Evolutionary conservation across 2,113 vertebrate genomes (phyloP).

Genomic region (Lagenorhynchus albirostris): DNA sequence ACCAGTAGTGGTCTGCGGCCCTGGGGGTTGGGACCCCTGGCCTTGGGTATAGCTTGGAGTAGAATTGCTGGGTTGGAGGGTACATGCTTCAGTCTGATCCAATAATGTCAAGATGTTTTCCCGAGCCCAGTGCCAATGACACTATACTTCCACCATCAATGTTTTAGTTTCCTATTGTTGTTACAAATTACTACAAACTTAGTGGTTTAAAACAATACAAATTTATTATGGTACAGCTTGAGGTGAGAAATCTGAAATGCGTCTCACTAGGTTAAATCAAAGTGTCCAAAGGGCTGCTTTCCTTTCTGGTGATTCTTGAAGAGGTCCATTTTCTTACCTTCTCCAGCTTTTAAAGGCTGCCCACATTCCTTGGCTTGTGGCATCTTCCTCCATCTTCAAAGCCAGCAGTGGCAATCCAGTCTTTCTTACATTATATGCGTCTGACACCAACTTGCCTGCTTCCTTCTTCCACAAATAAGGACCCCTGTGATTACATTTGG

Average conservation of each 20-base stretch:
- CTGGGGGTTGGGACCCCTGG: no score
- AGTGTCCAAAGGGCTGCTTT: neutral
- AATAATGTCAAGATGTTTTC: neutral
- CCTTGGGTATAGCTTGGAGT: neutral
- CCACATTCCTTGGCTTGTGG: neutral
- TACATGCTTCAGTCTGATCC: no score
- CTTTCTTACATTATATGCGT: neutral
- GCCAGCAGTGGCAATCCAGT: neutral
- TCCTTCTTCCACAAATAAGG: neutral
- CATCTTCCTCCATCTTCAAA: neutral
- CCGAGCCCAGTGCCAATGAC: rapidly evolving
- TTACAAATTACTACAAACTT: neutral
- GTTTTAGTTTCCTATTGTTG: neutral
- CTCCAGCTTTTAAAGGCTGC: no score
- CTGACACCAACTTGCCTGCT: neutral
- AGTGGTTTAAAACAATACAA: neutral
- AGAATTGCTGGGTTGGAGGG: neutral
- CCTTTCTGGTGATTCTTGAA: neutral
- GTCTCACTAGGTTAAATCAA: no score
- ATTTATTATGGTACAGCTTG: neutral
- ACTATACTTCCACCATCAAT: rapidly evolving
- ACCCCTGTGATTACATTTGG: neutral
- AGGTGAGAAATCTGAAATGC: neutral
- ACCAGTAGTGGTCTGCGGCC: no score
- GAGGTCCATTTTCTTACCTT: neutral